Evolutionary conservation across 2,888 invertebrate genomes (phyloP), one percentile per base, ranked within the genome.

Genomic region (Stegana nigrithorax): DNA sequence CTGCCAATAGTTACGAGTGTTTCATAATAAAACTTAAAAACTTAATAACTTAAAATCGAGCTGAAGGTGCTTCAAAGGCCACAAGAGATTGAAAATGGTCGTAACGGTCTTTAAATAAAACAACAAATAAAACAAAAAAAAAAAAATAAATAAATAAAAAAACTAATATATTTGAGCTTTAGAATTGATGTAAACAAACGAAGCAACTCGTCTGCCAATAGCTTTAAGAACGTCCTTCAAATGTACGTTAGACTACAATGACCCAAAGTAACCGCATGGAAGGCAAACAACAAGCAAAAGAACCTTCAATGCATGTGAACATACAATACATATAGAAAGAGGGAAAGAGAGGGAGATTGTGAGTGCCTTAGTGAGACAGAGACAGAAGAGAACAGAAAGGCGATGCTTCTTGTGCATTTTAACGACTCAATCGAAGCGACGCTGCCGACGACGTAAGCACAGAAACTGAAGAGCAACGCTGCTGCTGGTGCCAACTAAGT

Each of bases 181-280:
- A 56, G 51, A 44, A 63, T 26, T 45, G 36, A 66, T 62, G 51
- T 58, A 58, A 29, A 26, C 61, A 51, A 26, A 17, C 42, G 17
- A 47, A 65, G 44, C 65, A 51, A 62, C 66, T 70, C 66, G 69
- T 63, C 63, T 65, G 70, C 65, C 73, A 44, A 23, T 42, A 53
- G 39, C 47, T 39, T 39, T 10, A 39, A 39, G 69, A 69, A 65
- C 77, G 75, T 80, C 75, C 80, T 75, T 75, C 75, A 80, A 80
- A 75, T 72, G 58, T 66, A 64, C 78, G 67, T 73, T 80, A 78
- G 61, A 59, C 77, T 73, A 79, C 74, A 76, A 78, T 80, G 80
- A 75, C 75, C 75, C 78, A 76, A 75, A 80, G 75, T 75, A 78
- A 80, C 81, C 75, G 69, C 72, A 65, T 74, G 74, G 66, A 76